Percentiles rank a stretch among this genome's conserved stretches.
Evolutionary conservation across 2,797 vertebrate species (phyloP).

Genomic region (Sitta carolinensis): DNA sequence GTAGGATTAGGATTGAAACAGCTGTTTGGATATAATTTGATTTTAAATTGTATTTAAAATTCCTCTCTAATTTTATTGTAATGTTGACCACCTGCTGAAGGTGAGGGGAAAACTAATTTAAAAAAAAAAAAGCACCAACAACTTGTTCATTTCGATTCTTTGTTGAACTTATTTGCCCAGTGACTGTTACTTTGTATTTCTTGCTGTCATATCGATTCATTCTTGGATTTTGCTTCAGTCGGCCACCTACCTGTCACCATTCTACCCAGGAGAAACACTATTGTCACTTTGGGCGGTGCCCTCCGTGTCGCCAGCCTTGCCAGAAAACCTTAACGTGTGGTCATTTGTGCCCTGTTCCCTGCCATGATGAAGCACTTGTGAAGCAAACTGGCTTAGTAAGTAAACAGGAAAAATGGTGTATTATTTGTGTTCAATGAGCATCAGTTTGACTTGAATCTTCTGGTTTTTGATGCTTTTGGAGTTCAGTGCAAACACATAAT

Average conservation of each 20-base stretch:
- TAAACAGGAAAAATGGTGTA: neutral
- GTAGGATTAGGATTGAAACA: neutral
- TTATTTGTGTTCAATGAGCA: neutral
- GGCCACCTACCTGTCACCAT: slow-evolving; percentile 88
- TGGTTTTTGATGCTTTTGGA: neutral
- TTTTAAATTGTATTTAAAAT: neutral
- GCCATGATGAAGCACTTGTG: slow-evolving; percentile 91
- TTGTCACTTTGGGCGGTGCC: slow-evolving; percentile 89
- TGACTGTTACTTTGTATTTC: neutral
- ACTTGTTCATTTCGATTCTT: neutral
- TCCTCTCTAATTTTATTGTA: neutral
- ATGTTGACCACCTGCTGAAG: neutral
- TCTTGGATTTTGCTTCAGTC: slow-evolving; percentile 70
- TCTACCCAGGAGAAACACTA: slow-evolving; percentile 83
- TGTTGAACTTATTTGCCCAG: neutral
- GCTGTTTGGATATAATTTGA: neutral
- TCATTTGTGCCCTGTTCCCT: slow-evolving; percentile 85
- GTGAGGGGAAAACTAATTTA: neutral
- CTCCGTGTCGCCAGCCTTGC: slow-evolving; percentile 86
- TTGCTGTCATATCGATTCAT: neutral
- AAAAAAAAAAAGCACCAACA: neutral
- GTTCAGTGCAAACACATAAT: neutral
- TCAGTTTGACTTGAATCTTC: neutral
- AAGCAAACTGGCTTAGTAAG: slow-evolving; percentile 79
- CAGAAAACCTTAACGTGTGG: slow-evolving; percentile 77